Percentiles rank a stretch among this genome's conserved stretches.
Conservation (phyloP, 2,888 invertebrate species). For the Rosalia funebris region DNA sequence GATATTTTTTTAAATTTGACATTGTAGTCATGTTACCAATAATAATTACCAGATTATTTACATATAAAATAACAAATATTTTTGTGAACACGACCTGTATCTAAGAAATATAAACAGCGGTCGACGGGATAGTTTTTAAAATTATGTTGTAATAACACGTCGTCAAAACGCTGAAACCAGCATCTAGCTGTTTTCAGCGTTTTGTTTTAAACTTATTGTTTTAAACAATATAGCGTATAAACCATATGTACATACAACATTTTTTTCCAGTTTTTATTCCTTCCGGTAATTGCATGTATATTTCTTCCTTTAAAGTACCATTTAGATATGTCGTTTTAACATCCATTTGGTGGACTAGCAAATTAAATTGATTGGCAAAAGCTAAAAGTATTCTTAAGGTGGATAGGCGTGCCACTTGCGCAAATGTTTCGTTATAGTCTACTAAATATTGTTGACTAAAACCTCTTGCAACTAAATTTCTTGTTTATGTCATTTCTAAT, state of each 20-base stretch:
- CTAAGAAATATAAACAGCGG: constrained; percentile 10
- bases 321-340: constrained; percentile 2
- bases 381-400: constrained; percentile 7
- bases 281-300: constrained; percentile 1
- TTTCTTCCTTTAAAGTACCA: constrained; percentile 1
- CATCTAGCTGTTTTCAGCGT: neutral
- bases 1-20: neutral
- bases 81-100: neutral
- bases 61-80: constrained; percentile 2
- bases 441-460: constrained; percentile 3
- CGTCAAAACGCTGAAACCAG: neutral
- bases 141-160: neutral
- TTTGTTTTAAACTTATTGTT: too few relatives aligned
- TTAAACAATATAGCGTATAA: neutral
- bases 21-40: neutral
- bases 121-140: constrained; percentile 5
- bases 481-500: constrained; percentile 6
- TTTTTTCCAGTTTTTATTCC: neutral
- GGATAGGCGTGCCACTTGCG: constrained; percentile 9
- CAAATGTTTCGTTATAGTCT: constrained; percentile 13
- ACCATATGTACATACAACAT: neutral
- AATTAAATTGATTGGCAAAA: constrained; percentile 8
- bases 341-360: constrained; percentile 11
- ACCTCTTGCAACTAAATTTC: constrained; percentile 5
- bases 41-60: neutral